Evolutionary conservation across 2,888 invertebrate genomes (phyloP).

Genomic region (Xylocampa areola): DNA sequence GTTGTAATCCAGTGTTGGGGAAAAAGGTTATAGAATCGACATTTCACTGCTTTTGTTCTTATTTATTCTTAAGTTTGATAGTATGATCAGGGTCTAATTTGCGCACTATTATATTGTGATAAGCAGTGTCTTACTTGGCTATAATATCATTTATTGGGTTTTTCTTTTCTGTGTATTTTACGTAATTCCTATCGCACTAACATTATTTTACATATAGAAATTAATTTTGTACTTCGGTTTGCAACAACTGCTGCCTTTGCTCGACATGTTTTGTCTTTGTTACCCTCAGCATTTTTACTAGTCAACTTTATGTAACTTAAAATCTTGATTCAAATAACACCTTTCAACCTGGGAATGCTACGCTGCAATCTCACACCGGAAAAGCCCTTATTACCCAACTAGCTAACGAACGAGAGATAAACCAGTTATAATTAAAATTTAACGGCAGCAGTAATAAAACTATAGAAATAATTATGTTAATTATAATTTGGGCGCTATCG

Average conservation of each 20-base stretch:
- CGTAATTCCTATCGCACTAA: too few relatives aligned
- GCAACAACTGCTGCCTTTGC: too few relatives aligned
- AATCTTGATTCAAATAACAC: constrained; percentile 33
- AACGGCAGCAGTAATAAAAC: constrained; percentile 59
- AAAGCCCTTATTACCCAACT: constrained; percentile 50
- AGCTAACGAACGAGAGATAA: constrained; percentile 55
- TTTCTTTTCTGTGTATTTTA: too few relatives aligned
- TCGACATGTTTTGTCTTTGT: too few relatives aligned
- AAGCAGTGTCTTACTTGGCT: too few relatives aligned
- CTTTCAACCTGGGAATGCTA: constrained; percentile 22
- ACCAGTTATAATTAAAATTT: constrained; percentile 62
- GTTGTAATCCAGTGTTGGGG: constrained; percentile 4
- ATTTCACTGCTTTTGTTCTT: background rate
- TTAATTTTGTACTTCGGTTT: too few relatives aligned
- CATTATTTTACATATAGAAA: too few relatives aligned
- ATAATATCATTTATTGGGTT: too few relatives aligned
- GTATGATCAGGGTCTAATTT: too few relatives aligned
- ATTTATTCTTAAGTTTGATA: background rate
- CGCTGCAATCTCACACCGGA: constrained; percentile 51
- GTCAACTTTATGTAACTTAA: constrained; percentile 18
- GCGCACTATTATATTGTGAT: too few relatives aligned
- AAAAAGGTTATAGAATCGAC: constrained; percentile 5
- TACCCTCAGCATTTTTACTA: too few relatives aligned
- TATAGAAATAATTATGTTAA: constrained; percentile 62
- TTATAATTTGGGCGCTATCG: constrained; percentile 56